These are phyloP conservation scores for Selenia dentaria DNA, from an alignment of 2,888 invertebrate species.

Conservation along the genomic window DNA sequence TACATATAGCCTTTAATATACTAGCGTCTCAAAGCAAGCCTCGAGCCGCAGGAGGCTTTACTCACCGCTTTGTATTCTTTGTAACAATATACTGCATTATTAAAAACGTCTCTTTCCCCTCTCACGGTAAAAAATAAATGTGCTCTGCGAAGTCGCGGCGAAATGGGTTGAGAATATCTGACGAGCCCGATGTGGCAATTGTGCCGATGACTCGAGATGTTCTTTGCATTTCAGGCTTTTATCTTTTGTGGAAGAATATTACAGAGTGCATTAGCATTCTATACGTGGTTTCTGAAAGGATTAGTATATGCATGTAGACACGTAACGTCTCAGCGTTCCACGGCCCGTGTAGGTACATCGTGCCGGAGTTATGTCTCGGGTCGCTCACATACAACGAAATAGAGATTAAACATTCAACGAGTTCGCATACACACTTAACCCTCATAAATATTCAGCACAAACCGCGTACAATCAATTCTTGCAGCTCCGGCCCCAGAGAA, in stretches of 20 bases:
- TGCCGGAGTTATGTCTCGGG: conserved; percentile 5
- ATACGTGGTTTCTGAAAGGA: conserved; percentile 21
- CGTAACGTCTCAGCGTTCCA: conserved; percentile 1
- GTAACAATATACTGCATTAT: conserved; percentile 77
- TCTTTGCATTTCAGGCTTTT: conserved; percentile 48
- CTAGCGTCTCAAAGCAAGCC: conserved; percentile 52
- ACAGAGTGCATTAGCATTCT: conserved; percentile 40
- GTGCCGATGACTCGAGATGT: conserved; percentile 48
- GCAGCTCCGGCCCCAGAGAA: conserved; percentile 59
- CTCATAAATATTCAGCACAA: conserved; percentile 80
- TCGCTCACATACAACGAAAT: conserved; percentile 54
- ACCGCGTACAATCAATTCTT: conserved; percentile 81
- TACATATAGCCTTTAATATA: conserved; percentile 58
- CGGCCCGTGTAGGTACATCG: background rate
- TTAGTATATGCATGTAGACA: conserved; percentile 2
- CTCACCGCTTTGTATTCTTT: conserved; percentile 69
- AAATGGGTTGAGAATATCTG: conserved; percentile 59
- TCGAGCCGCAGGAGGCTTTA: conserved; percentile 53
- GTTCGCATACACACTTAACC: conserved; percentile 82
- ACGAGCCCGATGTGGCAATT: conserved; percentile 51
- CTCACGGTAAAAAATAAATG: conserved; percentile 65
- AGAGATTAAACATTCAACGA: conserved; percentile 83
- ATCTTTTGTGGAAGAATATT: conserved; percentile 46
- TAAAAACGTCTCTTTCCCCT: conserved; percentile 64
- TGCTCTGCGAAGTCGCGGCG: conserved; percentile 47